Evolutionary conservation across 2,797 vertebrate genomes (phyloP).

Genomic region (Sternotherus odoratus): DNA sequence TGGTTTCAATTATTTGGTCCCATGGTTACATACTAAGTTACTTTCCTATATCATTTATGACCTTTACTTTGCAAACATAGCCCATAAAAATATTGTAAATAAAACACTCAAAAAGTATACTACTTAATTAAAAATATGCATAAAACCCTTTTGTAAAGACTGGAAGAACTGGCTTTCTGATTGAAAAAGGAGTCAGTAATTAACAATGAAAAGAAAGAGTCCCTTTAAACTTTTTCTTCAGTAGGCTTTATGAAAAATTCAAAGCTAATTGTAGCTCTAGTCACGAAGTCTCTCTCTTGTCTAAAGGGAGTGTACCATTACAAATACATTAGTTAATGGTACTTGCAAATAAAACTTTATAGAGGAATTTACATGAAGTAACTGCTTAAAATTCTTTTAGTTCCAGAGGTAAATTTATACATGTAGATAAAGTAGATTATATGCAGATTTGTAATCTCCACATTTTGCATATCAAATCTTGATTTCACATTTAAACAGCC

Average conservation of each 20-base stretch:
- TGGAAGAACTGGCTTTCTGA: constrained; percentile 4
- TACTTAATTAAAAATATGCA: constrained; percentile 45
- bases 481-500: neutral
- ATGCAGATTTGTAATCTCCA: neutral
- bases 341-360: neutral
- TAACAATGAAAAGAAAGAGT: constrained; percentile 65
- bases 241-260: constrained; percentile 60
- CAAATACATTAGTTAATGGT: constrained; percentile 20
- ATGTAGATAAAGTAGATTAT: neutral
- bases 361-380: neutral
- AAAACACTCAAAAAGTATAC: constrained; percentile 39
- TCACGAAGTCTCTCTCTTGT: constrained; percentile 52
- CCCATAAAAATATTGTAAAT: neutral
- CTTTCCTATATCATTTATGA: neutral
- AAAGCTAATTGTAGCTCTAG: constrained; percentile 54
- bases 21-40: neutral
- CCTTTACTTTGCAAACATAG: constrained; percentile 24
- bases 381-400: neutral
- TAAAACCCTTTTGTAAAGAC: constrained; percentile 38
- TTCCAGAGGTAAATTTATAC: neutral
- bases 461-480: neutral
- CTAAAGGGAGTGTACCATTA: constrained; percentile 16
- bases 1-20: neutral
- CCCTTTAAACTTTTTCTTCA: constrained; percentile 57
- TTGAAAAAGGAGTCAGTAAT: neutral